Evolutionary conservation across 2,888 invertebrate genomes (phyloP).

Genomic region (Disparrhopalites patrizii): DNA sequence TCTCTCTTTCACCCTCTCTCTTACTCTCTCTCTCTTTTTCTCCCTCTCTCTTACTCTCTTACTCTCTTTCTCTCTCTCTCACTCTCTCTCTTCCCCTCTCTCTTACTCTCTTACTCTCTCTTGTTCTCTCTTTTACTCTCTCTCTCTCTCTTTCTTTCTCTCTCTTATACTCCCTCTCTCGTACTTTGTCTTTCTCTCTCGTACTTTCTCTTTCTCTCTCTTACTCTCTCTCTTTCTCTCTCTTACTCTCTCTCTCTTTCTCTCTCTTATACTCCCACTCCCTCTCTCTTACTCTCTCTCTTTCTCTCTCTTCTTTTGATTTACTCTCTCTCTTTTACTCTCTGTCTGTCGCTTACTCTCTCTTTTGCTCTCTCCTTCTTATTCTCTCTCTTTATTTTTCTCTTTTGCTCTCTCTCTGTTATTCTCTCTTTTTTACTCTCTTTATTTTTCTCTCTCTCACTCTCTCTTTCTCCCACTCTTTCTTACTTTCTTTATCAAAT

Average conservation of each 20-base stretch:
- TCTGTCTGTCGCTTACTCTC: no score
- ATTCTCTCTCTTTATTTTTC: neutral
- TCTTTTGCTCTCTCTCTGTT: neutral
- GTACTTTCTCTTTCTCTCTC: no score
- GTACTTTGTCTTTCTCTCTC: no score
- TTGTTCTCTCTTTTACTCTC: no score
- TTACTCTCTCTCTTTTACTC: neutral
- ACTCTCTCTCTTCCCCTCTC: no score
- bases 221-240: neutral
- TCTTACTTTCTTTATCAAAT: neutral
- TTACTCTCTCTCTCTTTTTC: no score
- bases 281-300: neutral
- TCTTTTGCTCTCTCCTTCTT: neutral
- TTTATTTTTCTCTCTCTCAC: neutral
- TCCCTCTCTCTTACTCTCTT: no score
- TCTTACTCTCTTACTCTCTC: no score
- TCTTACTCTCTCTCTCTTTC: neutral
- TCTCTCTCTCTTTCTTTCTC: no score
- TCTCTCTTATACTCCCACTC: slow-evolving; percentile 17
- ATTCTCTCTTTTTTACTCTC: neutral
- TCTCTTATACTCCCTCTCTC: no score
- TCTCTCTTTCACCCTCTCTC: no score
- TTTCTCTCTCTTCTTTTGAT: slow-evolving; percentile 10
- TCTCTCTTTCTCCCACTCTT: neutral
- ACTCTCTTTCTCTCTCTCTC: no score